These are phyloP conservation scores for Enteromius argenteus DNA, from an alignment of 2,797 vertebrate species.

Conservation along the genomic window DNA sequence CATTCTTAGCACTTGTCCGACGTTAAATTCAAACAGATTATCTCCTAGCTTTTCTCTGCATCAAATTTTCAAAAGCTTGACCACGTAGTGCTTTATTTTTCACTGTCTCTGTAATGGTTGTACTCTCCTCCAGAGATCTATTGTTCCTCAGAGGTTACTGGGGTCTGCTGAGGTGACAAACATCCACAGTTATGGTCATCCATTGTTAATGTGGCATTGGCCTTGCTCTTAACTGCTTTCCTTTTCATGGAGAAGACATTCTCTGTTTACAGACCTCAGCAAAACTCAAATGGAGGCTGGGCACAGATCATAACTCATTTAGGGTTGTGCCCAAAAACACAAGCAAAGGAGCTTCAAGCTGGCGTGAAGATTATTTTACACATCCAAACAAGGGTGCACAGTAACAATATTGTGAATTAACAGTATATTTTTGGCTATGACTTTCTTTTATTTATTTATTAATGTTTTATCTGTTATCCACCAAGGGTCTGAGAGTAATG, in stretches of 20 bases:
- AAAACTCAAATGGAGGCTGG: background rate
- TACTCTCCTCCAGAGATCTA: background rate
- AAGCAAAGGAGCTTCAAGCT: conserved; percentile 27
- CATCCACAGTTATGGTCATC: conserved; percentile 26
- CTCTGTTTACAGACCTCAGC: background rate
- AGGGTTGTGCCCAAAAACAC: background rate
- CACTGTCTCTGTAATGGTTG: conserved; percentile 4
- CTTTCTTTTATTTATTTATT: background rate
- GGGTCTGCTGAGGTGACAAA: conserved; percentile 35
- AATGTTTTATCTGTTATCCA: no score
- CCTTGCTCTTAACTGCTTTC: background rate
- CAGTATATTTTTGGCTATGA: background rate
- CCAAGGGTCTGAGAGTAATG: no score
- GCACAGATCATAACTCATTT: conserved; percentile 10
- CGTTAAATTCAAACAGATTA: conserved; percentile 31
- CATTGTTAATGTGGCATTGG: conserved; percentile 22
- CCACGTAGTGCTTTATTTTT: conserved; percentile 10
- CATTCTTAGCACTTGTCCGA: conserved; percentile 26
- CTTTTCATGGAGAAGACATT: conserved; percentile 25
- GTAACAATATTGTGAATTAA: background rate
- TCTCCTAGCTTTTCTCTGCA: conserved; percentile 32
- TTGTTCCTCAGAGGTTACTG: conserved; percentile 35
- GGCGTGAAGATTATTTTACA: background rate
- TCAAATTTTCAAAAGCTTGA: conserved; percentile 30
- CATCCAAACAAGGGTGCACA: background rate